phyloP scores from a whole-genome alignment of 1,140 invertebrate genomes.

The Chelonus insularis region DNA sequence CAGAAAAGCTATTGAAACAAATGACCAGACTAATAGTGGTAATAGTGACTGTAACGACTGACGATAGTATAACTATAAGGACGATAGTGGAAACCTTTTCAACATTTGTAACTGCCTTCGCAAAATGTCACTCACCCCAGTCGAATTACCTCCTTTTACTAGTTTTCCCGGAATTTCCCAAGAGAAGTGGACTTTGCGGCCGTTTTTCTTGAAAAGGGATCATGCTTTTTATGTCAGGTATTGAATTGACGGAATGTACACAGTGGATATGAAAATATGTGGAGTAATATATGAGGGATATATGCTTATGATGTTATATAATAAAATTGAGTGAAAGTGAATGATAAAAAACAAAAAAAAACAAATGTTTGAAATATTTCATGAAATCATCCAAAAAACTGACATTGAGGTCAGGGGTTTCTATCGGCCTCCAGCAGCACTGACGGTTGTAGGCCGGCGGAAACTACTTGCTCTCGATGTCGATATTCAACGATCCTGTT shows the following conservation, averaged over 20 bases:
- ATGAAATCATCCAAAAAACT: neutral
- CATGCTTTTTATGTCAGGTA: neutral
- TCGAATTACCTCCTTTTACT: neutral
- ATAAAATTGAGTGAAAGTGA: neutral
- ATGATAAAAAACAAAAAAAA: neutral
- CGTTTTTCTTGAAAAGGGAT: neutral
- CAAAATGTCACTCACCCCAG: neutral
- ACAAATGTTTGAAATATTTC: neutral
- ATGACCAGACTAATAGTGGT: neutral
- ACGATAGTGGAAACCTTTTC: neutral
- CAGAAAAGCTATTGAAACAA: neutral
- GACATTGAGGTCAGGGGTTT: constrained; percentile 73
- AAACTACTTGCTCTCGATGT: constrained; percentile 79
- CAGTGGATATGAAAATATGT: constrained; percentile 13
- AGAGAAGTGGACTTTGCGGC: too few species aligned
- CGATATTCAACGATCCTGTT: constrained; percentile 42
- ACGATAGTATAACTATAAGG: neutral
- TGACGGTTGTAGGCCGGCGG: constrained; percentile 84
- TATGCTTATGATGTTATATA: too few species aligned
- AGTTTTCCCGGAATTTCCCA: too few species aligned
- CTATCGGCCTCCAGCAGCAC: constrained; percentile 88
- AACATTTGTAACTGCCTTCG: neutral
- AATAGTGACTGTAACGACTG: neutral
- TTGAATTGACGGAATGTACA: constrained; percentile 9
- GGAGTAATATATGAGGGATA: constrained; percentile 8